phyloP scores from a whole-genome alignment of 35 echinoderm and acorn worm species.

The Chiridota heheva region DNA sequence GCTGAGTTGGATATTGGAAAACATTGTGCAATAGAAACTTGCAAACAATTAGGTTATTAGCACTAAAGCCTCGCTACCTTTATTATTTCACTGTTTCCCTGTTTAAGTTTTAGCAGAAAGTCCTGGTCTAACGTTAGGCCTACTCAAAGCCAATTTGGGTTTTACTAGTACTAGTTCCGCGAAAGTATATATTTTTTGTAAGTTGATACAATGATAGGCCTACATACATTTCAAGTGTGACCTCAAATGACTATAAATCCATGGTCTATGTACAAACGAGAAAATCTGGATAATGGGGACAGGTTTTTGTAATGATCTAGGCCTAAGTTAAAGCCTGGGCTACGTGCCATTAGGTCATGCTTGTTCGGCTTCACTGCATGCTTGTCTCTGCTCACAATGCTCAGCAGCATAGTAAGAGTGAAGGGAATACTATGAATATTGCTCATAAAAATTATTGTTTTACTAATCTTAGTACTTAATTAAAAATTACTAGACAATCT shows the following conservation, averaged over 20 bases:
- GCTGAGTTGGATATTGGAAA: slow-evolving; percentile 64
- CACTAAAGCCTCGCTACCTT: too few species aligned
- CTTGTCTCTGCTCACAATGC: background rate
- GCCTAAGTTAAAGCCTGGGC: background rate
- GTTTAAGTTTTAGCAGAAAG: too few species aligned
- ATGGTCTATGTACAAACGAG: too few species aligned
- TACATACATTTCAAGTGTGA: too few species aligned
- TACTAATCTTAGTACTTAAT: background rate
- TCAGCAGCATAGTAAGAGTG: background rate
- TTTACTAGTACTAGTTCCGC: too few species aligned
- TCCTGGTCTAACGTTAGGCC: too few species aligned
- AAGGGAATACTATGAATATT: background rate
- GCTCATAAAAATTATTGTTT: background rate
- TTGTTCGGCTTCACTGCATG: background rate
- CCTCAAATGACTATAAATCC: too few species aligned
- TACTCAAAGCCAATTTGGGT: too few species aligned
- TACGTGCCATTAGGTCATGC: background rate
- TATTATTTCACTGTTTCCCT: too few species aligned
- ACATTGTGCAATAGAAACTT: slow-evolving; percentile 50
- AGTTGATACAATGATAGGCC: too few species aligned
- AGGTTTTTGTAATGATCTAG: background rate
- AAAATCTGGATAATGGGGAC: background rate
- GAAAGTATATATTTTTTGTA: too few species aligned
- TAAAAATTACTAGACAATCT: background rate
- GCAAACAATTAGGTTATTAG: too few species aligned